These are phyloP conservation scores for Leptocoma aspasia DNA, from an alignment of 2,113 vertebrate species.

Conservation along the genomic window DNA sequence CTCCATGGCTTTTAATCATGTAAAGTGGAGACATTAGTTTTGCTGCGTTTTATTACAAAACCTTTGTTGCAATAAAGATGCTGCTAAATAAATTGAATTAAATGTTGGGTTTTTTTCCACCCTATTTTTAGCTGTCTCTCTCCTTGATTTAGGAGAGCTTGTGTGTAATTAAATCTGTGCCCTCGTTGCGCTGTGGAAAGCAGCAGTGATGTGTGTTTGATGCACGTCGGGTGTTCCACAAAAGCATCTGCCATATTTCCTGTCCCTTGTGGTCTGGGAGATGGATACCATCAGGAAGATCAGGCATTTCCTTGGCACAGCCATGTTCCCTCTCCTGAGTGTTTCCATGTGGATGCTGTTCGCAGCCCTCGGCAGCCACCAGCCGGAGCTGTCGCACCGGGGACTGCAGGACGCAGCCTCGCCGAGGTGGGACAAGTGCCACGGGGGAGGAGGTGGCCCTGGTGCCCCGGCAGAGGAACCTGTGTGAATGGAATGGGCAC, in stretches of 20 bases:
- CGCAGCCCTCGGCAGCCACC: not conserved
- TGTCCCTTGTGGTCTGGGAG: not conserved
- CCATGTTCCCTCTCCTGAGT: accelerated
- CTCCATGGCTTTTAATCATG: slow-evolving; percentile 74
- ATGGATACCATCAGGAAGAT: not conserved
- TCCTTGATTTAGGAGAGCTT: not conserved
- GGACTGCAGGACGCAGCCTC: accelerated
- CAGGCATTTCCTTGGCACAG: not conserved
- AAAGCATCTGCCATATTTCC: not conserved
- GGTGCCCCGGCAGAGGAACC: not conserved
- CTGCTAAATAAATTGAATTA: slow-evolving; percentile 73
- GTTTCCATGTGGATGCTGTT: not conserved
- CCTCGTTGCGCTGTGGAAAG: not conserved
- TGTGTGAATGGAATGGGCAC: not conserved
- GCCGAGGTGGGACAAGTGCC: not conserved
- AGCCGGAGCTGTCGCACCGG: slow-evolving; percentile 13
- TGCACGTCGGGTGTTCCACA: not conserved
- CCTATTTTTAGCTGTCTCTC: not conserved
- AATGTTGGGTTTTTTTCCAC: not conserved
- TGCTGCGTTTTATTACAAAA: slow-evolving; percentile 72
- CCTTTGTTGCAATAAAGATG: slow-evolving; percentile 78
- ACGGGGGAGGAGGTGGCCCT: not conserved
- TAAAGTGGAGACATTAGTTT: slow-evolving; percentile 71
- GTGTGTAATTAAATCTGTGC: not conserved
- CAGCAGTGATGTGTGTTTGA: not conserved